phyloP scores from a whole-genome alignment of 2,888 invertebrate genomes.

The Orthonevra nobilis region DNA sequence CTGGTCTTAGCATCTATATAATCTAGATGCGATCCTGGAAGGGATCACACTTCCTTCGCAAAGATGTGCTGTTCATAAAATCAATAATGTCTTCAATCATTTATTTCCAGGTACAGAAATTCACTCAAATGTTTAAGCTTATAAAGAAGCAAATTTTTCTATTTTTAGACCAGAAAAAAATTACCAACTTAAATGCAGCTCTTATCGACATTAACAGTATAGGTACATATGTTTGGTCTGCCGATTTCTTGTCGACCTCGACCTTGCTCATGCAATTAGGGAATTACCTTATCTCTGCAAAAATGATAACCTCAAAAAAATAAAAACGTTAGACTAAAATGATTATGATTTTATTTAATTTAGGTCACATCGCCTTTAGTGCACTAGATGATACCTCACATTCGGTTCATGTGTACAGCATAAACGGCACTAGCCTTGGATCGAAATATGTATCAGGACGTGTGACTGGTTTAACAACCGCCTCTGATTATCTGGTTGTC shows the following conservation, averaged over 20 bases:
- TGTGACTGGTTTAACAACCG: constrained; percentile 81
- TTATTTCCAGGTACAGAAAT: too few species aligned
- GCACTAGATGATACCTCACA: constrained; percentile 81
- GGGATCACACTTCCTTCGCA: too few species aligned
- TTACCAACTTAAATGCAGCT: too few species aligned
- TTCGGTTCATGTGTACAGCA: constrained; percentile 81
- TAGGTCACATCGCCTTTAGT: constrained; percentile 82
- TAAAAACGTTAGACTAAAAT: neutral
- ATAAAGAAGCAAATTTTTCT: too few species aligned
- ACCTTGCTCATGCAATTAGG: neutral
- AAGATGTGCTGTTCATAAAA: too few species aligned
- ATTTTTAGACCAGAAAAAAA: too few species aligned
- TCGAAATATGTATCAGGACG: constrained; percentile 81
- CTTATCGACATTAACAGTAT: too few species aligned
- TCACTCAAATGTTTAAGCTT: too few species aligned
- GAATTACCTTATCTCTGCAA: neutral
- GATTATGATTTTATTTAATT: constrained; percentile 33
- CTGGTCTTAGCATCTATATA: too few species aligned
- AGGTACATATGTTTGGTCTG: too few species aligned
- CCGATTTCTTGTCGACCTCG: neutral
- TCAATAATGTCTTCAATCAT: too few species aligned
- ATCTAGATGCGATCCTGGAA: too few species aligned
- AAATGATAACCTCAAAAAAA: neutral
- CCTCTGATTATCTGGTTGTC: constrained; percentile 81
- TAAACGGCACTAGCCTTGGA: constrained; percentile 81